Evolutionary conservation across 2,113 vertebrate species (phyloP).

Genomic region (Ammodytes dubius): DNA sequence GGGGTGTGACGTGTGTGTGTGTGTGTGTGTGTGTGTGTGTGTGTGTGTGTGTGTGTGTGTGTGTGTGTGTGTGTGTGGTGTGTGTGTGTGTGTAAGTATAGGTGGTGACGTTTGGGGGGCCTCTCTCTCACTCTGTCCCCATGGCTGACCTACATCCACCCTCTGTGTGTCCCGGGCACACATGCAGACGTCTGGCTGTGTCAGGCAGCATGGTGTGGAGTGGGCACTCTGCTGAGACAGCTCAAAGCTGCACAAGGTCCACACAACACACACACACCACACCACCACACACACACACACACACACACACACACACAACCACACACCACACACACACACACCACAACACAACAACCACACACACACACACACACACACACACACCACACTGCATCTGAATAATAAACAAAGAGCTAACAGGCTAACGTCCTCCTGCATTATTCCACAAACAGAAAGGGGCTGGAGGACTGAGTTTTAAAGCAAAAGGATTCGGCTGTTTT

Average conservation of each 20-base stretch:
- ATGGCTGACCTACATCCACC: slow-evolving; percentile 84
- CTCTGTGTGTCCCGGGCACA: slow-evolving; percentile 62
- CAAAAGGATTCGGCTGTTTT: not conserved
- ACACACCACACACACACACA: slow-evolving; percentile 49
- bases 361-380: slow-evolving; percentile 47
- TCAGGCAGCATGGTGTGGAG: slow-evolving; percentile 55
- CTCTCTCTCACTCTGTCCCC: not conserved
- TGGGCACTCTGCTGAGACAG: slow-evolving; percentile 75
- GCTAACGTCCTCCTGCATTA: slow-evolving; percentile 24
- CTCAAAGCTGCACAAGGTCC: slow-evolving; percentile 78
- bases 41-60: no score
- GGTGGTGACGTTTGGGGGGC: no score
- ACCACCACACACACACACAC: slow-evolving; percentile 45
- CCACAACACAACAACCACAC: no score
- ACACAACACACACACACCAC: slow-evolving; percentile 32
- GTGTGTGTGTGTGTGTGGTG: no score
- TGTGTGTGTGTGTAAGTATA: no score
- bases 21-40: no score
- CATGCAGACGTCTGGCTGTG: slow-evolving; percentile 69
- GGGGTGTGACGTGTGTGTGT: slow-evolving; percentile 76
- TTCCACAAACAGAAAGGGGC: not conserved
- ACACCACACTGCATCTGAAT: slow-evolving; percentile 20
- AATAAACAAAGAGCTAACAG: slow-evolving; percentile 52
- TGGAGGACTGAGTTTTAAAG: slow-evolving; percentile 8
- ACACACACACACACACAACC: slow-evolving; percentile 55